These are phyloP conservation scores for Macrochelys suwanniensis DNA, from an alignment of 2,797 vertebrate genomes.

Conservation along the genomic window DNA sequence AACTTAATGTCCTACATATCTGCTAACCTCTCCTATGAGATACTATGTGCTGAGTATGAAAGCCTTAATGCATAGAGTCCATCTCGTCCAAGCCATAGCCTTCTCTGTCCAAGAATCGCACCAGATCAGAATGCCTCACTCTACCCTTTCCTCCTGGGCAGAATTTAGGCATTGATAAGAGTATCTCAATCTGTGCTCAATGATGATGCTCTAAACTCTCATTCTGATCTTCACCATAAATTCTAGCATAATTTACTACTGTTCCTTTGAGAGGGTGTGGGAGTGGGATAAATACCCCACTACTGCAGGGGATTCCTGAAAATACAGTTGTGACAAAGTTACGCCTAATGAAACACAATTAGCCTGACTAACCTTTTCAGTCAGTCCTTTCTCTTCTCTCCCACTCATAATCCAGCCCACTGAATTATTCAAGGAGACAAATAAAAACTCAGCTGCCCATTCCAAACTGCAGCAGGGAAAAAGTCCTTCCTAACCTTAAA, in stretches of 20 bases:
- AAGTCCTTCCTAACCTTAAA: background rate
- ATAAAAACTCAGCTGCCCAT: background rate
- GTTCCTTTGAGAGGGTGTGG: background rate
- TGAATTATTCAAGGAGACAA: no score
- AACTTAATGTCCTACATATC: no score
- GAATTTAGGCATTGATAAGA: no score
- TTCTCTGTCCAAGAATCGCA: no score
- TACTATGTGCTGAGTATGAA: no score
- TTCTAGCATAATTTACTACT: background rate
- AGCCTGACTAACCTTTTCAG: background rate
- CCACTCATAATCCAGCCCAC: background rate
- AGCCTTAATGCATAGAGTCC: no score
- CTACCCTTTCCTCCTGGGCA: no score
- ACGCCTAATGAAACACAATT: background rate
- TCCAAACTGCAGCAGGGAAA: background rate
- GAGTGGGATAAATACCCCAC: background rate
- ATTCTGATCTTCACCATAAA: background rate
- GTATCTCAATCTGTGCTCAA: no score
- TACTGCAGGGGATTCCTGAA: background rate
- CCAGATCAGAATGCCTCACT: no score
- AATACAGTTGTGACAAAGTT: background rate
- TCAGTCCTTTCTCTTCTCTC: background rate
- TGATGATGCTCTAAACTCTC: background rate
- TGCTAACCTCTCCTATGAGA: no score
- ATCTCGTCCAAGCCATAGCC: no score